Evolutionary conservation across 2,888 invertebrate genomes (phyloP).

Genomic region (Amaurobius ferox): DNA sequence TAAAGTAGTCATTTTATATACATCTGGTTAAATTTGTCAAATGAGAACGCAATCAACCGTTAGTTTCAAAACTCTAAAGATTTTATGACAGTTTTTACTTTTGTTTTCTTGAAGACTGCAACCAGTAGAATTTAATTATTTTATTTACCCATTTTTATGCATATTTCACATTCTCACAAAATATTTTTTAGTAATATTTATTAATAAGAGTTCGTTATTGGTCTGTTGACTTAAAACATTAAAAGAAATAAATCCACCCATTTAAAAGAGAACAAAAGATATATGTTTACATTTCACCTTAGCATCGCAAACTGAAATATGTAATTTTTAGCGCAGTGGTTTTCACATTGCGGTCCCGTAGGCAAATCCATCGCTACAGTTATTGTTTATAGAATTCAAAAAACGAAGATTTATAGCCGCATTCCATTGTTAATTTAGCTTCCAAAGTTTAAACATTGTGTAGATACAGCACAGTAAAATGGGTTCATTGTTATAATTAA

Average conservation of each 20-base stretch:
- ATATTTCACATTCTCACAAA: not conserved
- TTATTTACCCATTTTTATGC: too few species aligned
- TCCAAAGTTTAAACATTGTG: constrained; percentile 24
- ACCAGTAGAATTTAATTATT: too few species aligned
- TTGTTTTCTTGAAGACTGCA: too few species aligned
- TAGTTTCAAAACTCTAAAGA: too few species aligned
- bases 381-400: constrained; percentile 16
- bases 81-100: too few species aligned
- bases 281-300: constrained; percentile 13
- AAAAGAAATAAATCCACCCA: not conserved
- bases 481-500: constrained; percentile 13
- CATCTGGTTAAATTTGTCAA: too few species aligned
- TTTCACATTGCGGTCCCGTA: not conserved
- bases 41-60: too few species aligned
- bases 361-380: constrained; percentile 5
- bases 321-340: not conserved
- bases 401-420: not conserved
- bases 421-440: constrained; percentile 11
- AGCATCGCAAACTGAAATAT: not conserved
- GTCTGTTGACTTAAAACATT: constrained; percentile 6
- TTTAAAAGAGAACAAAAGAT: constrained; percentile 13
- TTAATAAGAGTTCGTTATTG: constrained; percentile 10
- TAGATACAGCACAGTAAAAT: not conserved
- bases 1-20: too few species aligned
- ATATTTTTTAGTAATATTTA: not conserved